Base-by-base conservation (phyloP, 2,888 invertebrate species). In the Clivina fossor region DNA sequence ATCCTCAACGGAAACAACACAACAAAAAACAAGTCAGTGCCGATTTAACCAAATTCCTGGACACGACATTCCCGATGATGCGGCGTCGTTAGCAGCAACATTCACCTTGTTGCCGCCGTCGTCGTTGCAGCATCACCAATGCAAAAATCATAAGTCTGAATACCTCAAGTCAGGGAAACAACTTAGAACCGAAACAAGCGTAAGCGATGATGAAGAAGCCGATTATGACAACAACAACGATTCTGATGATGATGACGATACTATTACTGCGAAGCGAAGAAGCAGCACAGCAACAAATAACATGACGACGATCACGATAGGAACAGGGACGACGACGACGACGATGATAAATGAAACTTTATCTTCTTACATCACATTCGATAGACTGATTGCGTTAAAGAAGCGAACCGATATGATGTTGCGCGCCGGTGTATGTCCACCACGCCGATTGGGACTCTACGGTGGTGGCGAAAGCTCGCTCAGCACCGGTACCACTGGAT, bases 391-490 rank as follows among this genome's bases (percentile, higher is more conserved):
- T 28, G 43, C 43, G 11, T 50, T 64, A 59, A 61, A 64, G 64
- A 65, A 65, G 64, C 66, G 66, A 60, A 64, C 66, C 64, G 62
- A 62, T 60, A 62, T 62, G 58, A 60, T 66, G 41, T 59, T 63
- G 56, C 61, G 58, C 38, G 28, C 50, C 15, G 64, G 62, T 54
- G 22, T 30, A 7, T 37, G 28, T 20, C 56, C 53, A 43, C 32
- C 43, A 32, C 51, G 58, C 37, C 77, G 80, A 48, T 74, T 88
- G 66, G 80, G 86, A 61, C 79, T 90, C 59, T 77, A 82, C 60
- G 90, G 90, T 51, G 90, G 90, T 46, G 90, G 89, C 56, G 90
- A 90, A 74, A 88, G 85, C 74, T 88, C 89, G 37, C 80, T 90
- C 66, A 89, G 86, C 71, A 84, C 83, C 58, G 78, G 77, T 62